Conservation (phyloP, 37 sponge, comb jelly and placozoan species). For the Aphrocallistes beatrix region DNA sequence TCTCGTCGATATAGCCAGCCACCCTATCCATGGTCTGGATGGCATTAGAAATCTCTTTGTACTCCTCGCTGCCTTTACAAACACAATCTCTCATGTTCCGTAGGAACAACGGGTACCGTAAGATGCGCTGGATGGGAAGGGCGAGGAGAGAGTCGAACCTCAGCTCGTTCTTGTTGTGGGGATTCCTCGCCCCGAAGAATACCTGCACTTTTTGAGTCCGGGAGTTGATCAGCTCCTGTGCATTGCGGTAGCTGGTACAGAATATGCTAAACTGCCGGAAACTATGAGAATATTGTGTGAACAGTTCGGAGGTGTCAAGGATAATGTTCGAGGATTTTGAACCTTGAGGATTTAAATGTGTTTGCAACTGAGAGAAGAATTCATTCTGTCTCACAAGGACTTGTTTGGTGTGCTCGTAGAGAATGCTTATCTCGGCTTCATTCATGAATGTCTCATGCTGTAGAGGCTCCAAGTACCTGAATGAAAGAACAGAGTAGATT, state of each 20-base stretch:
- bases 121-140: constrained; percentile 38
- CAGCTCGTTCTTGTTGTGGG: constrained; percentile 25
- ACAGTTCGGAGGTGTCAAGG: neutral
- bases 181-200: constrained; percentile 54
- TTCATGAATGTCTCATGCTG: neutral
- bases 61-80: constrained; percentile 33
- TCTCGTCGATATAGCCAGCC: constrained; percentile 65
- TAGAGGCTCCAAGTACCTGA: neutral
- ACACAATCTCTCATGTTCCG: constrained; percentile 39
- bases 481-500: neutral
- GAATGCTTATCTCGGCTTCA: neutral
- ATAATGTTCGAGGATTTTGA: neutral
- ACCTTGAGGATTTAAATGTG: neutral
- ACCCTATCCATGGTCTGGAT: constrained; percentile 35
- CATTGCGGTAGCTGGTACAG: neutral
- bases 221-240: constrained; percentile 1
- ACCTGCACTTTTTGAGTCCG: constrained; percentile 21
- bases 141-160: constrained; percentile 34
- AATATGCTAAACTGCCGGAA: neutral
- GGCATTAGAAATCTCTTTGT: constrained; percentile 36
- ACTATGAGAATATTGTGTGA: neutral
- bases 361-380: neutral
- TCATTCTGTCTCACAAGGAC: neutral
- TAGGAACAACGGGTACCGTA: constrained; percentile 69
- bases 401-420: neutral